Base-by-base conservation (phyloP, 2,797 vertebrate genomes). In the Lithobates sylvaticus region DNA sequence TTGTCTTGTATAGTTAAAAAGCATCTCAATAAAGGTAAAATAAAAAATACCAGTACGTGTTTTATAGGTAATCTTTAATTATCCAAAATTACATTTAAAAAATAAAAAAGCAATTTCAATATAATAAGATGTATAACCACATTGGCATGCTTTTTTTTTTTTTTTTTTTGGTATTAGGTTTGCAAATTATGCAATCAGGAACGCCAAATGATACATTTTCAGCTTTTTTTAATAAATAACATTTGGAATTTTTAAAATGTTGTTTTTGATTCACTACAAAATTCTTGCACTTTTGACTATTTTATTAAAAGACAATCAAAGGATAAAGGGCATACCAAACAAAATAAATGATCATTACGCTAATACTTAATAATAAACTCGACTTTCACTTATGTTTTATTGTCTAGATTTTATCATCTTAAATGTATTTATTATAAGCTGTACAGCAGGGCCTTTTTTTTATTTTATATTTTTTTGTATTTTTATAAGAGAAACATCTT, bases 401-500 rank as follows among this genome's bases (percentile, higher is more conserved):
- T 58, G 54, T 23, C 1, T 58, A 58, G 16, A 21, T 61, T 61
- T 61, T 61, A 61, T 23, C 21, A 61, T 61, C 21, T 61, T 61
- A 61, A 54, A 54, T 5, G 42, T 18, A 12, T 26, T 72, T 39
- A 72, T 39, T 10, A 72, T 9, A 44, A 44, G 29, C 36, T 73
- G 18, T 73, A 44, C 44, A 73, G 54, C 54, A 61, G 54, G 21
- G 1, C 21, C 21, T 61, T 61, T 58, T 23, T 23, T 61, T 8
- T 61, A n/a, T 61, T 23, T 29, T 32, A 32, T 32, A 32, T 32
- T 67, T 72, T 72, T 32, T 18, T 39, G 18, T 54, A 34, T 65
- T 77, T 64, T 61, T 65, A 44, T 36, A 70, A 47, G 61, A 67
- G 71, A 86, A 64, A 72, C 69, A 69, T 88, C 29, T 74, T 84